These are phyloP conservation scores for Gryllus longicercus DNA, from an alignment of 2,888 invertebrate species.

Conservation along the genomic window DNA sequence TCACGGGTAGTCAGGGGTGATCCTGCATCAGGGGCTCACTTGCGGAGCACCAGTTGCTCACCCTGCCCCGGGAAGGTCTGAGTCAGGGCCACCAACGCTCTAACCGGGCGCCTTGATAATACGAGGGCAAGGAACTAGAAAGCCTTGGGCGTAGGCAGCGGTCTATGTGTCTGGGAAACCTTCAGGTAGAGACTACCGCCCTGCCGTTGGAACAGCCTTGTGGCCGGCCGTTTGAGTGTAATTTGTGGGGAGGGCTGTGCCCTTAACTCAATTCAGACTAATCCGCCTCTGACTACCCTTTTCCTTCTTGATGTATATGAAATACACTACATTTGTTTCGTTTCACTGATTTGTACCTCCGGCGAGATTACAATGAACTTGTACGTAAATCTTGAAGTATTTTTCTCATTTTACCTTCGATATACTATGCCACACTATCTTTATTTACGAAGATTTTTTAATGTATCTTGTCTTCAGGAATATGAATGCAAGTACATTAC, in stretches of 20 bases:
- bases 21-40: slow-evolving; percentile 71
- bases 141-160: slow-evolving; percentile 45
- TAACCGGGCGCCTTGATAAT: slow-evolving; percentile 64
- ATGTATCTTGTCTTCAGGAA: no score
- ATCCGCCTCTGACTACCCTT: slow-evolving; percentile 56
- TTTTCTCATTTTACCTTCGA: no score
- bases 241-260: slow-evolving; percentile 61
- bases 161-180: slow-evolving; percentile 53
- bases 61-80: slow-evolving; percentile 76
- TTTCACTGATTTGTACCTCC: no score
- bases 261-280: slow-evolving; percentile 84
- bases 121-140: slow-evolving; percentile 72
- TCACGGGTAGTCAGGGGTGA: slow-evolving; percentile 58
- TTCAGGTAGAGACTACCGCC: slow-evolving; percentile 45
- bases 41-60: slow-evolving; percentile 59
- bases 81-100: slow-evolving; percentile 64
- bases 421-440: no score
- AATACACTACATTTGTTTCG: no score
- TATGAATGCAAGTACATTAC: no score
- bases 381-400: no score
- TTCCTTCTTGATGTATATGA: neutral
- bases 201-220: slow-evolving; percentile 63
- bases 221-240: slow-evolving; percentile 70
- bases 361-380: no score
- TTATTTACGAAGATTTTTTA: no score